Base-by-base conservation (phyloP, 2,888 invertebrate genomes). In the Ganaspis brasiliensis region DNA sequence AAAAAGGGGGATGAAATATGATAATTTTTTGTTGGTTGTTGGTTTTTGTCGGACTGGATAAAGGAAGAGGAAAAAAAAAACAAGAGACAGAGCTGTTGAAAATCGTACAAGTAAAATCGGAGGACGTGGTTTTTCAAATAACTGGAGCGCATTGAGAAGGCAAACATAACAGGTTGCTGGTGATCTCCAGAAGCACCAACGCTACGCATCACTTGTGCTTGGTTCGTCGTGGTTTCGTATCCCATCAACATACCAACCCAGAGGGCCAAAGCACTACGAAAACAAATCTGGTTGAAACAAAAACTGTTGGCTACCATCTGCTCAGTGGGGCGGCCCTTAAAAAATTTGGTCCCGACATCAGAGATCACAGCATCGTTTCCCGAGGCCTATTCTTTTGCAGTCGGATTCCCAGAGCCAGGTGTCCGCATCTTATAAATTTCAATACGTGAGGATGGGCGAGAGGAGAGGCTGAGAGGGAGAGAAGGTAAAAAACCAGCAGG, bases 221-320 rank as follows among this genome's bases (percentile, higher is more conserved):
- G 75, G 77, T 72, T 75, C 79, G 73, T 76, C 75, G 73, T 61
- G 76, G 37, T 70, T 77, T 71, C 75, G 71, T 76, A 78, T 63
- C 81, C 75, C 70, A 67, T 37, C 77, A 75, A 78, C 75, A 77
- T 73, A 75, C 77, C 80, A 71, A 59, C 71, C 75, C 74, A 77
- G 73, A 70, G 80, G 14, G 45, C 49, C 81, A 76, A 75, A 81
- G 80, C 82, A 82, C 83, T 83, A 83, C 84, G 87, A 88, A 88
- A 87, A 88, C 87, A 87, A 88, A 87, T 87, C 87, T 87, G 84
- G 79, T 83, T 86, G 87, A 88, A 88, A 87, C 86, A 87, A 88
- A 87, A 86, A 87, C 85, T 84, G 80, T 82, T 83, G 83, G 82
- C 83, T 83, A 83, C 86, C 87, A 87, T 86, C 87, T 87, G 87